A percentile compares a stretch with the other conserved stretches of the same genome.
phyloP scores from a whole-genome alignment of 2,113 vertebrate genomes.

The Corythoichthys haematopterus region DNA sequence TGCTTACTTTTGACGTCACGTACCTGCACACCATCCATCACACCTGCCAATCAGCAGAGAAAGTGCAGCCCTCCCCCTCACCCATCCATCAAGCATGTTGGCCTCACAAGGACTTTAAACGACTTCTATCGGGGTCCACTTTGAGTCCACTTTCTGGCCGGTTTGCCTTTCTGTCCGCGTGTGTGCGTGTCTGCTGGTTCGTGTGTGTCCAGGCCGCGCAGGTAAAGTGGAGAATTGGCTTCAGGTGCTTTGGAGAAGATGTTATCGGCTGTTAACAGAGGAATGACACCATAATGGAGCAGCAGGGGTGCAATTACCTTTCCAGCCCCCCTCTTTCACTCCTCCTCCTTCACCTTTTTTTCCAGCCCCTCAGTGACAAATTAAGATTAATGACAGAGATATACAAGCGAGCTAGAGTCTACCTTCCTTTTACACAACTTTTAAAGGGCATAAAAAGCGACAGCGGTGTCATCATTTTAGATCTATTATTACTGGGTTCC shows the following conservation, averaged over 20 bases:
- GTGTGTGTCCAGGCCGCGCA: neutral
- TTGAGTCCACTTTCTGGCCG: neutral
- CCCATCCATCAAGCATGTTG: neutral
- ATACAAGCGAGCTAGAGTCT: neutral
- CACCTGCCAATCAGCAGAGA: conserved; percentile 3
- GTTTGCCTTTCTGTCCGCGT: neutral
- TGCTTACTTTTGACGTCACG: neutral
- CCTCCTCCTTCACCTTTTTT: neutral
- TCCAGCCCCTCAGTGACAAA: conserved; percentile 9
- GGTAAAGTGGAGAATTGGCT: conserved; percentile 17
- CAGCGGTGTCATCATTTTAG: neutral
- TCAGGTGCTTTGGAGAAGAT: conserved; percentile 16
- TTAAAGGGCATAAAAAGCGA: neutral
- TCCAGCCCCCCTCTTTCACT: no score
- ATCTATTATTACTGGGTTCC: no score
- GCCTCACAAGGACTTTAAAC: neutral
- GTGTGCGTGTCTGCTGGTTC: neutral
- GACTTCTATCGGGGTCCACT: neutral
- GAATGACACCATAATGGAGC: conserved; percentile 37
- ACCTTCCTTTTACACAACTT: neutral
- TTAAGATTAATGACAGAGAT: conserved; percentile 5
- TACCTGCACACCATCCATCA: neutral
- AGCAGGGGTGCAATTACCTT: conserved; percentile 11
- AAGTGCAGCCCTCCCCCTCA: neutral
- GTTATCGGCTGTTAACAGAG: conserved; percentile 62